Conservation (phyloP, 2,888 invertebrate species). For the Congeria kusceri region DNA sequence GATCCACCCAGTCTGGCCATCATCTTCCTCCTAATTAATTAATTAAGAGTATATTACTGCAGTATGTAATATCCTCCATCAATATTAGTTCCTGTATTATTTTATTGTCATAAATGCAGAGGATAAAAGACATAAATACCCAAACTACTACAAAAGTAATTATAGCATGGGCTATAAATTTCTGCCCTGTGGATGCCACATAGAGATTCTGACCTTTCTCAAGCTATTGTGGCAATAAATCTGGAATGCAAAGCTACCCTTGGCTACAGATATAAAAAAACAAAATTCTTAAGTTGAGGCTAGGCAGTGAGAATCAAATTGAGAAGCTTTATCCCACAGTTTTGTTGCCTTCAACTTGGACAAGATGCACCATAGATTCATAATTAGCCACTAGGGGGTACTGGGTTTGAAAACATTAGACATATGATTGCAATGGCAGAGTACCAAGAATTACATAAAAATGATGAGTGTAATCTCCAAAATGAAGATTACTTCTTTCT, state of each 20-base stretch:
- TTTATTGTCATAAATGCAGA: constrained; percentile 53
- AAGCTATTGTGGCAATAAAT: constrained; percentile 44
- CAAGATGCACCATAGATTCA: constrained; percentile 44
- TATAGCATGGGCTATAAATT: constrained; percentile 40
- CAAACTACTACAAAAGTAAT: constrained; percentile 31
- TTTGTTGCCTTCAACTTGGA: constrained; percentile 38
- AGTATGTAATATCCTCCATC: constrained; percentile 27
- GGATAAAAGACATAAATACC: constrained; percentile 54
- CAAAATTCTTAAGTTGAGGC: not conserved
- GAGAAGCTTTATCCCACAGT: constrained; percentile 36
- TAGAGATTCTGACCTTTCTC: constrained; percentile 56
- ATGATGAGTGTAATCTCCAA: constrained; percentile 50
- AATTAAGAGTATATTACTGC: constrained; percentile 45
- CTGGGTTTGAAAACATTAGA: constrained; percentile 30
- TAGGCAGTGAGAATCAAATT: not conserved
- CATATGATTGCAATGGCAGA: constrained; percentile 29
- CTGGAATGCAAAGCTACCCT: constrained; percentile 43
- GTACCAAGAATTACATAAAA: constrained; percentile 42
- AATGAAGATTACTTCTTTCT: constrained; percentile 32
- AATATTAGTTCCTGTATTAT: constrained; percentile 44
- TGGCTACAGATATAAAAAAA: constrained; percentile 13
- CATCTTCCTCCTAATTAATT: constrained; percentile 31
- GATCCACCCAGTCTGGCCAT: constrained; percentile 15
- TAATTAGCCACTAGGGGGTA: constrained; percentile 64
- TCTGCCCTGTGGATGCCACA: constrained; percentile 31